Evolutionary conservation across 2,113 vertebrate species (phyloP).

Genomic region (Jaculus jaculus): DNA sequence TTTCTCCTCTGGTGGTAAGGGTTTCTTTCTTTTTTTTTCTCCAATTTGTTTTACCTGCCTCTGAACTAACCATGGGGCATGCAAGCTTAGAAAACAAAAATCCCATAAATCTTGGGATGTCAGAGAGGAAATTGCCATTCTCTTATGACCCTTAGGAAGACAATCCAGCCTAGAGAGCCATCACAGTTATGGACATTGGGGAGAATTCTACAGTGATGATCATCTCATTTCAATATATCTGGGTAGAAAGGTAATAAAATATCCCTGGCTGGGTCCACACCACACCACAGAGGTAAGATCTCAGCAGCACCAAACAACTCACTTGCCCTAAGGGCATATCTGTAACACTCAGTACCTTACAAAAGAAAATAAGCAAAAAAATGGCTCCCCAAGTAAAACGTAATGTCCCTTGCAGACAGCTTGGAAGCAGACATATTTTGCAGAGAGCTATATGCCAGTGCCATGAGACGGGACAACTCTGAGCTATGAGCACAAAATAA

Average conservation of each 20-base stretch:
- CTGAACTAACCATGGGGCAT: constrained; percentile 32
- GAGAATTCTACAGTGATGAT: background rate
- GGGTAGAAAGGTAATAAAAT: constrained; percentile 14
- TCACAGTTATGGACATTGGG: background rate
- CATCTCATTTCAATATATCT: constrained; percentile 29
- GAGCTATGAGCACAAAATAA: background rate
- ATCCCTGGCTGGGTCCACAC: background rate
- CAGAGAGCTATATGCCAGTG: background rate
- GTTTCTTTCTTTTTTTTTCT: background rate
- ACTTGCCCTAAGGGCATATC: background rate
- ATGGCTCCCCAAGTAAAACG: background rate
- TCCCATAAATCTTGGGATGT: background rate
- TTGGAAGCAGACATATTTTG: constrained; percentile 9
- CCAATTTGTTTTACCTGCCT: background rate
- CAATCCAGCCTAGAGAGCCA: background rate
- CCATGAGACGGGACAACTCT: background rate
- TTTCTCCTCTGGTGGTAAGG: constrained; percentile 34
- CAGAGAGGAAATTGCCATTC: background rate
- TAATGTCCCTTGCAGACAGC: background rate
- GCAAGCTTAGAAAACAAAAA: background rate
- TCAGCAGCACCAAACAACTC: background rate
- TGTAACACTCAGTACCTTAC: background rate
- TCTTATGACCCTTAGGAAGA: background rate
- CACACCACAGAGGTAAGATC: background rate
- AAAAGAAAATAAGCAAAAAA: constrained; percentile 19